Base-by-base conservation (phyloP, 2,888 invertebrate genomes). In the Melangyna quadrimaculata region DNA sequence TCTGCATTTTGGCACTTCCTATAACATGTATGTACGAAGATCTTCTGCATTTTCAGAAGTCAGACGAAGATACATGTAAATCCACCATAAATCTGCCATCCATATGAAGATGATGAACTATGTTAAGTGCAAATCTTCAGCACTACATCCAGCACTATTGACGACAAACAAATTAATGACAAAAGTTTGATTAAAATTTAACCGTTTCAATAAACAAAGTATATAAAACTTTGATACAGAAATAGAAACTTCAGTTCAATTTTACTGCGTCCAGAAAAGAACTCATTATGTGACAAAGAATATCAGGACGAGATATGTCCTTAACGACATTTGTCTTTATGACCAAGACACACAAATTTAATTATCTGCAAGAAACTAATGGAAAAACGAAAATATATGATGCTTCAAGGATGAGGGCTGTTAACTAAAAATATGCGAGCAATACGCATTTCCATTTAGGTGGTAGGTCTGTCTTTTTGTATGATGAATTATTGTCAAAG, bases 281-380 rank as follows among this genome's bases (percentile, higher is more conserved):
- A 22, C 7, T 32, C 32, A 1, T 37, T 59, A 37, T 32, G 0
- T 59, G 59, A 61, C n/a, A 37, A 59, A 24, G n/a, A n/a, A n/a
- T n/a, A n/a, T n/a, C n/a, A n/a, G 6, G 4, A n/a, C n/a, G 12
- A 14, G 24, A 22, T 7, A 6, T 22, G 22, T 9, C n/a, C 24
- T 61, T 37, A 17, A 61, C n/a, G 35, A 40, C 40, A n/a, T 37
- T 19, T 19, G 17, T 2, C 7, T 57, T 35, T 22, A 24, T 9
- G 29, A 55, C 29, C 17, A 22, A 59, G 57, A 19, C 32, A 59
- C 19, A 59, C 24, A 61, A 22, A 61, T 61, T 61, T 61, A 61
- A 61, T 61, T 40, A 61, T 61, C 24, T 37, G 24, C 32, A 12
- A 14, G n/a, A 61, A 61, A 37, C 59, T 61, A 63, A 43, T 29